Conservation (phyloP, 1,140 invertebrate species). For the Eubasilissa regina region DNA sequence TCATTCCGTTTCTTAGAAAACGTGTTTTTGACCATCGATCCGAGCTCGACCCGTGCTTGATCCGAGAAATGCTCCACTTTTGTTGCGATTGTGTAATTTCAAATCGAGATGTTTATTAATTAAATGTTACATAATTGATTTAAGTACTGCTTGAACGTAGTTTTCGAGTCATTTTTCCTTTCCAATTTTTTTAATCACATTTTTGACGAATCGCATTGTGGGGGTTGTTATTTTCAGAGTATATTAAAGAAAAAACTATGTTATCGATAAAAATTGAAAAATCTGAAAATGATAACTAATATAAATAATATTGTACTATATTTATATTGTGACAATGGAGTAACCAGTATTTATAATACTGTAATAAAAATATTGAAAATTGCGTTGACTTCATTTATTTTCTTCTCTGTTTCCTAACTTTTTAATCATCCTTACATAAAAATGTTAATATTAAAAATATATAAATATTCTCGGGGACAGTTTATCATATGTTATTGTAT, state of each 20-base stretch:
- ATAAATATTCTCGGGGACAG: too few relatives aligned
- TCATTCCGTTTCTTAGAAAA: too few relatives aligned
- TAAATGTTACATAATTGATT: neutral
- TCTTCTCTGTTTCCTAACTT: neutral
- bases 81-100: slow-evolving; percentile 6
- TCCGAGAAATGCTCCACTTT: slow-evolving; percentile 14
- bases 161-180: slow-evolving; percentile 14
- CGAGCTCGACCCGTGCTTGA: neutral
- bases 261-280: slow-evolving; percentile 54
- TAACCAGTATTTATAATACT: slow-evolving; percentile 62
- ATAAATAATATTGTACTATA: slow-evolving; percentile 62
- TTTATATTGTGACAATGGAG: slow-evolving; percentile 62
- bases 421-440: too few relatives aligned
- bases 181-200: slow-evolving; percentile 16
- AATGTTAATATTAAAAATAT: too few relatives aligned
- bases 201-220: slow-evolving; percentile 45
- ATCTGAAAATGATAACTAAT: slow-evolving; percentile 57
- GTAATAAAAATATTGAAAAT: slow-evolving; percentile 61
- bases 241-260: slow-evolving; percentile 59
- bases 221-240: slow-evolving; percentile 59
- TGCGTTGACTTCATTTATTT: slow-evolving; percentile 13
- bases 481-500: too few relatives aligned
- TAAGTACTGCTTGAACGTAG: neutral
- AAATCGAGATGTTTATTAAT: slow-evolving; percentile 1
- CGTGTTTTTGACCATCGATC: too few relatives aligned